Base-by-base conservation (phyloP, 2,888 invertebrate species). In the Himalopsyche anomala region DNA sequence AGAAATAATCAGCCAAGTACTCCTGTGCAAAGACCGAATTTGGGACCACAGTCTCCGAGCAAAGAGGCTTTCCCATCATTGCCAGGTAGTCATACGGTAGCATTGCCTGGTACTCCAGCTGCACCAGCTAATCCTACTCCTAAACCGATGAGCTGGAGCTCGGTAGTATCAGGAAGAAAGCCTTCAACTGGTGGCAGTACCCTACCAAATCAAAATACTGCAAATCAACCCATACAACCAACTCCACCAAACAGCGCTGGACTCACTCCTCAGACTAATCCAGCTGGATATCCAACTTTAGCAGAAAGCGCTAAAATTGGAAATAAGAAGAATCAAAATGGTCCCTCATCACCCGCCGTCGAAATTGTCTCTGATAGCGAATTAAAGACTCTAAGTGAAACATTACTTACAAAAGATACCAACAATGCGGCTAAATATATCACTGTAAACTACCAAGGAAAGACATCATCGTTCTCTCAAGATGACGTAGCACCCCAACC, bases 401-500 rank as follows among this genome's bases (percentile, higher is more conserved):
- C 94, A 84, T 91, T 97, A 36, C 93, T 96, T 86, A 94, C 93
- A 85, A 95, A 96, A 90, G 97, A 97, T 90, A 91, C 91, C 0
- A 97, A 96, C 90, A 97, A 96, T 90, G 96, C 96, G 69, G 94
- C 95, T 8, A 95, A 92, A 90, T 94, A 94, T 89, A 92, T 97
- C n/a, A 95, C 94, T 0, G 90, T 97, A 2, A 96, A 97, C 91
- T 93, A 95, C 87, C 97, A 97, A 92, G 95, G 95, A 88, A 95
- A 95, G 90, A 97, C 97, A 0, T 94, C 95, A 2, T 95, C 96
- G 11, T 94, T 94, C 82, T 95, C 95, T 19, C 92, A 92, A 84
- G 93, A 92, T 17, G 97, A 97, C 90, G 95, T 95, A 91, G 96
- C 97, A 9, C 95, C 96, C 42, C 91, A 93, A 89, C 95, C 96